phyloP scores from a whole-genome alignment of 2,888 invertebrate genomes.

The Drosophila macrospina region DNA sequence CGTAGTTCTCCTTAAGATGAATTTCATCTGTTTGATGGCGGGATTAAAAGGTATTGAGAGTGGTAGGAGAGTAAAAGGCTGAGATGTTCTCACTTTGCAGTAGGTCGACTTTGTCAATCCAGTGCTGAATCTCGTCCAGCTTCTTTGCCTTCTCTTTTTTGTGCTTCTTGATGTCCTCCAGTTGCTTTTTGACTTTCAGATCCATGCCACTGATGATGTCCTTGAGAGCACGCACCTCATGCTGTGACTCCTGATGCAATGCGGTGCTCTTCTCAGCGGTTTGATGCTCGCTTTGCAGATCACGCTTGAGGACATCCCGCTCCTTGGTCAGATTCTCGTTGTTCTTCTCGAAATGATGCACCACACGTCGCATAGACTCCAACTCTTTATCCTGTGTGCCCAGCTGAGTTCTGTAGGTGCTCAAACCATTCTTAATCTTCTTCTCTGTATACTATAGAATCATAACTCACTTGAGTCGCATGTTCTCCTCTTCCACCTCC shows the following conservation, averaged over 20 bases:
- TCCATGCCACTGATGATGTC: conserved; percentile 79
- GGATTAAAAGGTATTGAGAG: neutral
- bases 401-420: conserved; percentile 71
- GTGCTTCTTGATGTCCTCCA: conserved; percentile 73
- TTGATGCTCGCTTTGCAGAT: conserved; percentile 77
- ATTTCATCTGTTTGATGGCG: conserved; percentile 74
- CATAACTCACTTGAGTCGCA: conserved; percentile 75
- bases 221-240: conserved; percentile 82
- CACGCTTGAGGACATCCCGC: conserved; percentile 82
- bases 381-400: conserved; percentile 83
- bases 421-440: neutral
- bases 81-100: conserved; percentile 73
- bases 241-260: conserved; percentile 79
- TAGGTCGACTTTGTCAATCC: conserved; percentile 82
- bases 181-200: conserved; percentile 77
- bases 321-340: conserved; percentile 82
- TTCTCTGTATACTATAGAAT: neutral
- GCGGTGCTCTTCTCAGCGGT: conserved; percentile 65
- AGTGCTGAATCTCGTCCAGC: conserved; percentile 82
- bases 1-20: conserved; percentile 83
- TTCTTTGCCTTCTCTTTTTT: conserved; percentile 83
- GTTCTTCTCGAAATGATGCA: conserved; percentile 81
- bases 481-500: conserved; percentile 78
- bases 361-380: conserved; percentile 82
- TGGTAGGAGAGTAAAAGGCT: neutral